Evolutionary conservation across 2,797 vertebrate species (phyloP), one percentile per base, ranked within the genome.

Genomic region (Oryzias dopingdopingensis): DNA sequence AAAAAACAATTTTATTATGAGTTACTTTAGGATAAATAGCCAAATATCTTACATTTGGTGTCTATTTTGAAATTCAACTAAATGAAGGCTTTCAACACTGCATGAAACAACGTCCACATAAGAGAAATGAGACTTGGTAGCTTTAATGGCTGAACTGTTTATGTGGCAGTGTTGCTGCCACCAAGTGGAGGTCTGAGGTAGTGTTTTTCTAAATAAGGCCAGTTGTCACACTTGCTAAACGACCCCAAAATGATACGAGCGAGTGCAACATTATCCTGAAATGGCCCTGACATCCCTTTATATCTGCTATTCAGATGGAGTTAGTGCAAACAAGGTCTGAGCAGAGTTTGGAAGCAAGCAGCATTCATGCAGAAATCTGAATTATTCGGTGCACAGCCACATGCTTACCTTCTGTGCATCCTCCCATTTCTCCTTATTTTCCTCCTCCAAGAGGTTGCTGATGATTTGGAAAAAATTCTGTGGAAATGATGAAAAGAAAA

Each of bases 391-490:
- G 56, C 42, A 44, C 53, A 74, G 55, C 57, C 51, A 44, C 47
- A 57, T 49, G 57, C 90, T 92, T 93, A 99, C 97, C 96, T 98
- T 96, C 78, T 99, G 97, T 0, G 96, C 96, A 59, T 99, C 97
- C 79, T 97, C 95, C 97, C 97, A 99, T 85, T 99, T 99, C 65
- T 97, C 96, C 81, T 94, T 95, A 91, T 99, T 98, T 87, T 99
- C 97, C 87, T 99, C 97, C 86, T 98, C 96, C 76, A 99, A 89
- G 65, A 99, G 95, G 82, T 99, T 99, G 86, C 97, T 99, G 91
- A 99, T 96, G 86, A 97, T 97, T 91, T 99, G 97, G 91, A 99
- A 98, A 91, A 99, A 99, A 90, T 99, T 99, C 97, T 99, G 93
- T 57, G 67, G 70, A 61, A 51, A 77, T 52, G 65, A 80, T 79